phyloP scores from a whole-genome alignment of 2,888 invertebrate species.

The Tipula confusa region DNA sequence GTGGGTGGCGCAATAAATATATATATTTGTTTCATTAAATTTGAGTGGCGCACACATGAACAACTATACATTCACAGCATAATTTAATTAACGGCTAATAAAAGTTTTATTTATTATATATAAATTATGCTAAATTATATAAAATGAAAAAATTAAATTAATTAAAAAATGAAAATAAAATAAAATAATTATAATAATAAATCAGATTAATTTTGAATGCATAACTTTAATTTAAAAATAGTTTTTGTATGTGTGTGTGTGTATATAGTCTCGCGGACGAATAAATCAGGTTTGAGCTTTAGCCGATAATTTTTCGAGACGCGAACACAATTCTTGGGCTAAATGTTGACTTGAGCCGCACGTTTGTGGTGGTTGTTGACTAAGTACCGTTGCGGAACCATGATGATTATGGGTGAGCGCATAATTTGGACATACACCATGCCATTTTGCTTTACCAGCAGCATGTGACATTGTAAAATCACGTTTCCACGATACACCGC shows the following conservation, averaged over 20 bases:
- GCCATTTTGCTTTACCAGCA: constrained; percentile 66
- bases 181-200: neutral
- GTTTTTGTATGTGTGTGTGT: neutral
- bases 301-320: constrained; percentile 54
- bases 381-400: neutral
- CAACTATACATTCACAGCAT: neutral
- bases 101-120: neutral
- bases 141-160: neutral
- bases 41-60: neutral
- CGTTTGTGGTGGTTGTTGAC: constrained; percentile 37
- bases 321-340: constrained; percentile 54
- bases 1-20: neutral
- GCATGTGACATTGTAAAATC: constrained; percentile 72
- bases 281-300: constrained; percentile 34
- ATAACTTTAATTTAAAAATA: constrained; percentile 20
- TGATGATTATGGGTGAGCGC: constrained; percentile 36
- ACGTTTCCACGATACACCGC: constrained; percentile 67
- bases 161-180: too few species aligned
- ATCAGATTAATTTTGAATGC: constrained; percentile 20
- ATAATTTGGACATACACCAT: constrained; percentile 59
- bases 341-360: constrained; percentile 46
- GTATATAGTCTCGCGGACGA: neutral
- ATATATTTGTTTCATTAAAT: too few species aligned
- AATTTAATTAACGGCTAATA: constrained; percentile 13
- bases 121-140: constrained; percentile 20